Conservation (phyloP, 2,797 vertebrate genomes). For the Dermochelys coriacea region DNA sequence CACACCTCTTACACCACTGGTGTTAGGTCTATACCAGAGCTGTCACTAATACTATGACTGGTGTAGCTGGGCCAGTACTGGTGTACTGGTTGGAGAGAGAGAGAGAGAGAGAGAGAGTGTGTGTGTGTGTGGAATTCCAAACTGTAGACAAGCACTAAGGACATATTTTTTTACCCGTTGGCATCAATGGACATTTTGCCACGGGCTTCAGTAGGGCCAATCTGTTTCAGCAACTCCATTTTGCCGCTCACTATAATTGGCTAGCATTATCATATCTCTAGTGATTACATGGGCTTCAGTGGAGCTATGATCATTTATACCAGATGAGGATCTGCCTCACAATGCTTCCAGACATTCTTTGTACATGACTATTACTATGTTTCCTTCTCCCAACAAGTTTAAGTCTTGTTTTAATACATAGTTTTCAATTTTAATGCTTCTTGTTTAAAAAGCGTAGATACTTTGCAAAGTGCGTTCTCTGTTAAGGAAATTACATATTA, state of each 20-base stretch:
- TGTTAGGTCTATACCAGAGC: neutral
- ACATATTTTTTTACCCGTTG: fast-evolving
- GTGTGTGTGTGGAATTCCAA: neutral
- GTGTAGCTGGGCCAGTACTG: neutral
- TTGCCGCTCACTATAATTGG: neutral
- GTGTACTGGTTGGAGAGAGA: neutral
- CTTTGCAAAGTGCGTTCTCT: neutral
- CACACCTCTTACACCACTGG: neutral
- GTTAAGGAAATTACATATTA: neutral
- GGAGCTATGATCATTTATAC: fast-evolving
- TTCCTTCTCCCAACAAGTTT: neutral
- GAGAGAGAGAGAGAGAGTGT: too few species aligned
- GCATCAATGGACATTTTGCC: neutral
- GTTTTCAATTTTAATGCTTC: neutral
- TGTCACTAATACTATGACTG: too few species aligned
- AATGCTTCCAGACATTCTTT: neutral
- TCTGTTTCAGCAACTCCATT: neutral
- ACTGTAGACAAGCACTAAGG: neutral
- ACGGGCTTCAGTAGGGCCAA: neutral
- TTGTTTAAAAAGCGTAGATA: neutral
- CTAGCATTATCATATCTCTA: neutral
- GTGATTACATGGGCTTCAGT: neutral
- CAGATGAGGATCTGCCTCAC: fast-evolving
- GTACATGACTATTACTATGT: neutral
- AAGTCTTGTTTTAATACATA: neutral